Evolutionary conservation across 1,140 invertebrate genomes (phyloP).

Genomic region (Oreohelix idahoensis): DNA sequence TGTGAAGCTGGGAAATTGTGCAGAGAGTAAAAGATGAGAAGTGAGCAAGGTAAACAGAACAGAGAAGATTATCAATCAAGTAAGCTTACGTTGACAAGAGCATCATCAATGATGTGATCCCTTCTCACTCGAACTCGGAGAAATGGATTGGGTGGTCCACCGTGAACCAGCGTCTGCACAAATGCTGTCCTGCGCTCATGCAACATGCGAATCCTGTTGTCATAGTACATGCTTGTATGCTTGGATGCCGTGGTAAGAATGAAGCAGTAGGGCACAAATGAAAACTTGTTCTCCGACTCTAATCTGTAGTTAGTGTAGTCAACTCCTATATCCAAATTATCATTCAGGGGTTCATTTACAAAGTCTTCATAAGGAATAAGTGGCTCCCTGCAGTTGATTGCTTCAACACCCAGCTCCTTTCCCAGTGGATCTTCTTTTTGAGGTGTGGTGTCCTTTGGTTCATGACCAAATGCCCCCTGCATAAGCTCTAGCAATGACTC

Average conservation of each 20-base stretch:
- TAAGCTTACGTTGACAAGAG: slow-evolving; percentile 84
- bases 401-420: slow-evolving; percentile 80
- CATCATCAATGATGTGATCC: slow-evolving; percentile 92
- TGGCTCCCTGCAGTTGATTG: slow-evolving; percentile 86
- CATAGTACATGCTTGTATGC: slow-evolving; percentile 90
- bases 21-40: not conserved
- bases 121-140: slow-evolving; percentile 85
- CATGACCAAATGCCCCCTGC: slow-evolving; percentile 63
- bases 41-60: not conserved
- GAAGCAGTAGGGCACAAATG: slow-evolving; percentile 93
- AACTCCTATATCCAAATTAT: slow-evolving; percentile 91
- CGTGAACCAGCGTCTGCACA: slow-evolving; percentile 82
- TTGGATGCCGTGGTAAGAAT: slow-evolving; percentile 93
- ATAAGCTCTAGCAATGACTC: slow-evolving; percentile 66
- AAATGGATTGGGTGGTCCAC: slow-evolving; percentile 87
- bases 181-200: slow-evolving; percentile 88
- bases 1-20: no score
- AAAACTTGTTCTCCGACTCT: slow-evolving; percentile 80
- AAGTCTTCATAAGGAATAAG: slow-evolving; percentile 90
- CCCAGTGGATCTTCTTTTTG: slow-evolving; percentile 72
- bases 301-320: slow-evolving; percentile 90
- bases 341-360: slow-evolving; percentile 93
- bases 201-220: slow-evolving; percentile 95
- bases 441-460: slow-evolving; percentile 64
- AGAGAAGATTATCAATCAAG: not conserved